Evolutionary conservation across 1,140 invertebrate genomes (phyloP).

Genomic region (Drosophila teissieri): DNA sequence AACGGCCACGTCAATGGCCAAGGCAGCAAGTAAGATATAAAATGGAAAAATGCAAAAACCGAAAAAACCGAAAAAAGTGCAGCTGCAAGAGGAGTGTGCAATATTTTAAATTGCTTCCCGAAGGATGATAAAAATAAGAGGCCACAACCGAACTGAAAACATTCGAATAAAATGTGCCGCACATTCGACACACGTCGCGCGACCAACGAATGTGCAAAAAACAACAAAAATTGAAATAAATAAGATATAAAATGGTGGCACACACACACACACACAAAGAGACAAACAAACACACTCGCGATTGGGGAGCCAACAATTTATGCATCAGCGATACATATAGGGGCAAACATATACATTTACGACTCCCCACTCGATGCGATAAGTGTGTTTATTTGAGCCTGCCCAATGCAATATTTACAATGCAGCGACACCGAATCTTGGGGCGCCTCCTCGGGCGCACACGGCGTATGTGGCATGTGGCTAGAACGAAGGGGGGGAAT

Average conservation of each 20-base stretch:
- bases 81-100: conserved; percentile 46
- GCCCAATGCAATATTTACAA: conserved; percentile 69
- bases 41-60: neutral
- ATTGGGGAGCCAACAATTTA: conserved; percentile 56
- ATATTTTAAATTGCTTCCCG: conserved; percentile 78
- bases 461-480: conserved; percentile 65
- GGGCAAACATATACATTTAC: conserved; percentile 62
- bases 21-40: conserved; percentile 9
- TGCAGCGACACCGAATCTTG: conserved; percentile 62
- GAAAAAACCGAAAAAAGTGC: conserved; percentile 43
- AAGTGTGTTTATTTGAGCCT: conserved; percentile 76
- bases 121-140: conserved; percentile 40
- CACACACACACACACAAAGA: conserved; percentile 53
- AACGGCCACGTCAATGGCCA: conserved; percentile 52
- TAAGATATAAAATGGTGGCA: conserved; percentile 74
- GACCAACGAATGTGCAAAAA: conserved; percentile 60
- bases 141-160: conserved; percentile 18
- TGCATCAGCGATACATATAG: conserved; percentile 44
- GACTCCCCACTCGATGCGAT: conserved; percentile 62
- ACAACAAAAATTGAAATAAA: conserved; percentile 76
- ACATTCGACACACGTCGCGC: conserved; percentile 65
- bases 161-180: conserved; percentile 72
- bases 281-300: conserved; percentile 24
- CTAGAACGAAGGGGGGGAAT: conserved; percentile 15
- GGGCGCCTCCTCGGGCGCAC: conserved; percentile 39